Percentiles rank a stretch among this genome's conserved stretches.
Evolutionary conservation across 1,140 invertebrate genomes (phyloP).

Genomic region (Drosophila rufa): DNA sequence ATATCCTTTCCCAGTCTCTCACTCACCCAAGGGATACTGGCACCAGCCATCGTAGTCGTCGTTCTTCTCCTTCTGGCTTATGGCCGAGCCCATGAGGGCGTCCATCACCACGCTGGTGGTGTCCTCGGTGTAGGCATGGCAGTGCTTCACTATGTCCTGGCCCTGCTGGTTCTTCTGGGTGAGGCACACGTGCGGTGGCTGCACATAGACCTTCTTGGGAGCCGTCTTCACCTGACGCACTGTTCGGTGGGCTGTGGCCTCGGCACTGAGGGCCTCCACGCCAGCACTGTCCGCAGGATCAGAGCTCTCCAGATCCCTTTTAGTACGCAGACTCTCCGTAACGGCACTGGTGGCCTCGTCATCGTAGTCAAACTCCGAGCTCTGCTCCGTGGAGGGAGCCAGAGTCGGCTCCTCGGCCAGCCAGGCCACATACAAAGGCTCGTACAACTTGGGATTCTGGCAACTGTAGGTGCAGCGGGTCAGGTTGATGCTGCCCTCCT

Average conservation of each 20-base stretch:
- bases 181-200: constrained; percentile 88
- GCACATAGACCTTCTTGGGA: constrained; percentile 65
- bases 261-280: constrained; percentile 61
- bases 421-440: constrained; percentile 76
- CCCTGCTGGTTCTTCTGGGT: constrained; percentile 73
- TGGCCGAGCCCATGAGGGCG: constrained; percentile 84
- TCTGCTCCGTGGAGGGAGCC: constrained; percentile 71
- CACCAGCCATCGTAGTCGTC: constrained; percentile 86
- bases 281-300: constrained; percentile 61
- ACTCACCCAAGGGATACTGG: constrained; percentile 86
- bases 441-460: constrained; percentile 83
- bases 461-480: constrained; percentile 88
- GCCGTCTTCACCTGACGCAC: constrained; percentile 17
- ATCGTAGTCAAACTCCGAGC: constrained; percentile 81
- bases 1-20: constrained; percentile 15
- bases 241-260: constrained; percentile 20
- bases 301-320: constrained; percentile 23
- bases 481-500: constrained; percentile 86
- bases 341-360: constrained; percentile 70
- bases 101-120: constrained; percentile 85
- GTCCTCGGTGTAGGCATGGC: constrained; percentile 87
- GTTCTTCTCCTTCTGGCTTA: constrained; percentile 58
- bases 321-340: constrained; percentile 59
- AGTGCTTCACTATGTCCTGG: constrained; percentile 76
- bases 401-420: constrained; percentile 60